Conservation (phyloP, 2,797 vertebrate species). For the Nyctalus aviator region DNA sequence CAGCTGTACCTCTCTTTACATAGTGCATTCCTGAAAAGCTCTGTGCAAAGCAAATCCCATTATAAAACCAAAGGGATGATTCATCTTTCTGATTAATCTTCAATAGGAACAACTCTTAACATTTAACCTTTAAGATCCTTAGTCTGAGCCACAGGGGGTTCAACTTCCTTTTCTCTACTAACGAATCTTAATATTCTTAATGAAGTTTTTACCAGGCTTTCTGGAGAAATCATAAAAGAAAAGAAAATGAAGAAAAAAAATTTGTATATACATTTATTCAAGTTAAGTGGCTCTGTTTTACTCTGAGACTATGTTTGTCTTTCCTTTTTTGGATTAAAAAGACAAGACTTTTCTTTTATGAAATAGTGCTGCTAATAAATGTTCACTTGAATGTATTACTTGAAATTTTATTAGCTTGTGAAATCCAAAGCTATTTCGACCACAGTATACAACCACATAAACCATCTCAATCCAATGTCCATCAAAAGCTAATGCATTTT, state of each 20-base stretch:
- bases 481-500: background rate
- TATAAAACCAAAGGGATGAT: constrained; percentile 58
- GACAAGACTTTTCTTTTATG: background rate
- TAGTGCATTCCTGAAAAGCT: constrained; percentile 60
- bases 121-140: constrained; percentile 62
- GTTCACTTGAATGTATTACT: background rate
- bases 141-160: constrained; percentile 17
- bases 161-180: background rate
- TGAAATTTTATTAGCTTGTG: constrained; percentile 10
- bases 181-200: constrained; percentile 37
- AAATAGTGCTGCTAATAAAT: background rate
- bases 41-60: constrained; percentile 66
- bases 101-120: constrained; percentile 31
- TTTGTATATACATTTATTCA: background rate
- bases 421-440: background rate
- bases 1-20: constrained; percentile 12
- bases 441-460: background rate
- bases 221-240: constrained; percentile 18
- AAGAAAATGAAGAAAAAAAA: background rate
- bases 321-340: background rate
- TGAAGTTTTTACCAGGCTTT: constrained; percentile 11
- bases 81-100: constrained; percentile 67
- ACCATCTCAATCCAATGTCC: background rate
- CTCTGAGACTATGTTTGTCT: background rate
- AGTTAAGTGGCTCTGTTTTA: constrained; percentile 8